A percentile compares a stretch with the other conserved stretches of the same genome.
These are phyloP conservation scores for Papilio demoleus DNA, from an alignment of 2,888 invertebrate genomes.

Conservation along the genomic window DNA sequence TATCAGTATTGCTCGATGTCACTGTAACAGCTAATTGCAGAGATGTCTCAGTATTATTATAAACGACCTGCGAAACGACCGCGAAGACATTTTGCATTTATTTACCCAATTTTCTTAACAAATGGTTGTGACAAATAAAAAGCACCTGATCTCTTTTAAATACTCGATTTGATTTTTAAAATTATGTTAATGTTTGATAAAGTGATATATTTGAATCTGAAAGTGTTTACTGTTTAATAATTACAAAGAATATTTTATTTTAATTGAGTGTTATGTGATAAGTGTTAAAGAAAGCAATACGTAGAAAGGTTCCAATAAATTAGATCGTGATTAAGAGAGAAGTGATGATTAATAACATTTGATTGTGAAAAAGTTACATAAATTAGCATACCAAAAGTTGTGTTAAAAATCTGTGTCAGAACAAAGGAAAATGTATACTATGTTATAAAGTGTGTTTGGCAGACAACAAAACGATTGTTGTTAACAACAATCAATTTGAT, in stretches of 20 bases:
- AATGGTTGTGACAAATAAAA: not conserved
- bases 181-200: not conserved
- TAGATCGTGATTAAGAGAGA: no score
- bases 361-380: not conserved
- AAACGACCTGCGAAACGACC: constrained; percentile 33
- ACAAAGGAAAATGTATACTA: no score
- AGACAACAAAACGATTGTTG: not conserved
- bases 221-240: not conserved
- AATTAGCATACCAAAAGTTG: not conserved
- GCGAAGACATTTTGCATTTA: constrained; percentile 14
- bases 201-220: constrained; percentile 14
- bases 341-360: not conserved
- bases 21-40: constrained; percentile 48
- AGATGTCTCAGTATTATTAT: constrained; percentile 47
- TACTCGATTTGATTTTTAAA: not conserved
- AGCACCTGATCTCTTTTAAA: not conserved
- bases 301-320: no score
- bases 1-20: constrained; percentile 52
- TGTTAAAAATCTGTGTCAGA: not conserved
- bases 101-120: not conserved
- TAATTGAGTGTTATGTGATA: no score
- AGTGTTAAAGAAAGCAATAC: no score
- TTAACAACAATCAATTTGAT: constrained; percentile 10
- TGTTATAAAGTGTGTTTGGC: no score
- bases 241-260: not conserved